Evolutionary conservation across 2,888 invertebrate species (phyloP).

Genomic region (Bruchidius siliquastri): DNA sequence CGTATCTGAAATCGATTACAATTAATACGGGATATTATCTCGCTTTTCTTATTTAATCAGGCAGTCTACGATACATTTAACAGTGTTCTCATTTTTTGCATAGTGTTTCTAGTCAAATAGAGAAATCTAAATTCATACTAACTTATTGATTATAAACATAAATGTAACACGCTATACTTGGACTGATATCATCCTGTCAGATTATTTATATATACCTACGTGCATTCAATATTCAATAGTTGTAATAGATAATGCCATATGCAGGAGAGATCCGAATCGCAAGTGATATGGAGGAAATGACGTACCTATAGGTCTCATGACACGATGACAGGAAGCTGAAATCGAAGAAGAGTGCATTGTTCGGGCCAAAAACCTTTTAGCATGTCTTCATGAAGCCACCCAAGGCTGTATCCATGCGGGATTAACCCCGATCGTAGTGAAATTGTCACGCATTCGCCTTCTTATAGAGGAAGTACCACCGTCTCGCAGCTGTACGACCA

Average conservation of each 20-base stretch:
- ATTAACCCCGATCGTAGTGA: neutral
- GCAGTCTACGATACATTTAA: too few species aligned
- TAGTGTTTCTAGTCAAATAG: too few species aligned
- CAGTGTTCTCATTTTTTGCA: too few species aligned
- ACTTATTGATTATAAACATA: too few species aligned
- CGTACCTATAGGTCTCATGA: neutral
- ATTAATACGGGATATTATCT: too few species aligned
- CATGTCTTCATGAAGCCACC: neutral
- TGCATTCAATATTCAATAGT: too few species aligned
- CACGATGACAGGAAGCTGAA: neutral
- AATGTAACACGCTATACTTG: too few species aligned
- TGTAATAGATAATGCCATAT: too few species aligned
- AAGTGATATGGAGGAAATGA: neutral
- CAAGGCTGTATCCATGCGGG: neutral
- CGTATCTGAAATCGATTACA: neutral
- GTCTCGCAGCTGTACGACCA: neutral
- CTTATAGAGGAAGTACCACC: neutral
- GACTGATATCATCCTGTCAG: too few species aligned
- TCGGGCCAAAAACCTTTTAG: neutral
- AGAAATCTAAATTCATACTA: too few species aligned
- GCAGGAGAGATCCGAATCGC: neutral
- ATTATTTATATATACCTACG: too few species aligned
- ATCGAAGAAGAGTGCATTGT: neutral
- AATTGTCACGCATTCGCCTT: neutral
- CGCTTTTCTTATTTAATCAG: too few species aligned